Base-by-base conservation (phyloP, 2,888 invertebrate genomes). In the Philopedon plagiatum region DNA sequence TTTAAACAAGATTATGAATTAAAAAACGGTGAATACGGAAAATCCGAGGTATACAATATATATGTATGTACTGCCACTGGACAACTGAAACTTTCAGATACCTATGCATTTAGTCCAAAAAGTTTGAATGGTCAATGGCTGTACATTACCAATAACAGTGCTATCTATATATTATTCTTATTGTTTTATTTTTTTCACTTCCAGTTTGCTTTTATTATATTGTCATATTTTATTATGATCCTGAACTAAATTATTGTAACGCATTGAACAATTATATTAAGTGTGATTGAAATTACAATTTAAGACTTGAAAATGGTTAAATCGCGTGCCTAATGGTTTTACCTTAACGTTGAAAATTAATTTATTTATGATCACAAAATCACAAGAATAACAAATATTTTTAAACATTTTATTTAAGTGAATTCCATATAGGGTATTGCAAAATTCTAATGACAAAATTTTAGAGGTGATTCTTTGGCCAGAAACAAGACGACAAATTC, bases 261-360 rank as follows among this genome's bases (percentile, higher is more conserved):
- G 51, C 51, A 26, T 54, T 54, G 29, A 29, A 54, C 29, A 54
- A 29, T 54, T 54, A 26, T 54, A 29, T 54, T 29, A 54, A 54
- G 51, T 29, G 51, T 29, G 51, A 54, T 54, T 29, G 29, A 54
- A 54, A 54, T 9, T 29, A 29, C 51, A 29, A 29, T 54, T 54
- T 54, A 54, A 54, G 51, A 54, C 51, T 29, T 54, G 15, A 7
- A 32, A 54, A 54, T 29, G 29, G 51, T 21, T 54, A 54, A 54
- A 54, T 54, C 51, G 51, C 51, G 51, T 54, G 51, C 29, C 51
- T 54, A 23, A 29, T 29, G 51, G 49, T 26, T 26, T 29, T 8
- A 18, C 29, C 18, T 51, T 51, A 26, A 51, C 51, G 51, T 7
- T 54, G 51, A 54, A 29, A 54, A 54, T 54, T 29, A 54, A 54